Evolutionary conservation across 2,888 invertebrate genomes (phyloP).

Genomic region (Ichneumoninae sp.): DNA sequence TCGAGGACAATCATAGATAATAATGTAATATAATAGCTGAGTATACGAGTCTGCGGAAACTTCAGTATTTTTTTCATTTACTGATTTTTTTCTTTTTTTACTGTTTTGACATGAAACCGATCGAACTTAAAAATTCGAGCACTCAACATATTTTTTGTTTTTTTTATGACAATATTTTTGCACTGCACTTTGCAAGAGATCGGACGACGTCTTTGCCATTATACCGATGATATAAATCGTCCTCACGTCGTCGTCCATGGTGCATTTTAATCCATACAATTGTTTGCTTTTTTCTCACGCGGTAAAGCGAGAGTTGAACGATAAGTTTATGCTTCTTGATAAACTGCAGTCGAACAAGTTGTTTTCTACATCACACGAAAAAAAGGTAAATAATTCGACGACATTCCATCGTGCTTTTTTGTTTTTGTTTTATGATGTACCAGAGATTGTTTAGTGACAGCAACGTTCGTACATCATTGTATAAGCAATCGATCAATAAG

Average conservation of each 20-base stretch:
- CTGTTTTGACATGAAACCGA: background rate
- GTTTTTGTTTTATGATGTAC: slow-evolving; percentile 3
- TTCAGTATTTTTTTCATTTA: slow-evolving; percentile 20
- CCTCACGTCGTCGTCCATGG: background rate
- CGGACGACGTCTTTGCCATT: background rate
- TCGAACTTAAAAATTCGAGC: background rate
- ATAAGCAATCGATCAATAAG: slow-evolving; percentile 26
- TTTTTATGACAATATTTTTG: background rate
- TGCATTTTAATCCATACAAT: background rate
- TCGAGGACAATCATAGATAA: no score
- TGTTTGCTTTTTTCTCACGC: background rate
- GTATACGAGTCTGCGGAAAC: background rate
- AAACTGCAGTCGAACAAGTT: background rate
- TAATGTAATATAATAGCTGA: background rate
- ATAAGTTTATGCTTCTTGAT: background rate
- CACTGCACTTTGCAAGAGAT: background rate
- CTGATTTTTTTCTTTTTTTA: slow-evolving; percentile 14
- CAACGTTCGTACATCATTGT: slow-evolving; percentile 39
- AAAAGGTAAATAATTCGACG: background rate
- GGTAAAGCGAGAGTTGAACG: background rate
- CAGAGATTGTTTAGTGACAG: slow-evolving; percentile 34
- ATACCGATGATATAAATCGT: background rate
- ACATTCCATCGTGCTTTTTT: background rate
- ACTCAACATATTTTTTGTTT: background rate
- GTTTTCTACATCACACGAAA: background rate